Evolutionary conservation across 2,888 invertebrate genomes (phyloP), one percentile per base, ranked within the genome.

Genomic region (Aleiodes alternator): DNA sequence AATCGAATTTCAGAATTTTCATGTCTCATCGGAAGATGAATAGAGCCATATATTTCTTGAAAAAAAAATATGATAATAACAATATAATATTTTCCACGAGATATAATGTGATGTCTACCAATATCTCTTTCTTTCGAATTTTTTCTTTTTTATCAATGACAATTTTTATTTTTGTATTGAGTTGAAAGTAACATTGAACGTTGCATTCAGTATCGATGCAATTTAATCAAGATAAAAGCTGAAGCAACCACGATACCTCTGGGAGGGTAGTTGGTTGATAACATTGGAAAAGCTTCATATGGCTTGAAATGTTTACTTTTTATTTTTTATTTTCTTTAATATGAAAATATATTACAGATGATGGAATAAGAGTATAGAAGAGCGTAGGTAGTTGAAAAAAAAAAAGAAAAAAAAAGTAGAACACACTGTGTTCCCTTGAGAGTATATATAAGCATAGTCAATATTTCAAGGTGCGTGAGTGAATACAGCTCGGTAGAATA

Each of bases 161-260:
- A 9, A 43, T 43, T 43, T 23, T 43, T 43, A 16, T 5, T 14
- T 53, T 16, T 53, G 9, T 53, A 16, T 0, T 16, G 16, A 53
- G 53, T 16, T 53, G 53, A 7, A 16, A 59, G 31, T 23, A 59
- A 12, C 31, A 59, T 59, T 59, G 59, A 59, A 23, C 31, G 48
- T 12, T 48, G 61, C 59, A 34, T 31, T 34, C 55, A 38, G 57
- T 72, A 29, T 51, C 56, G 59, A 57, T 72, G 61, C 34, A 59
- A 72, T 59, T 72, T 72, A 72, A 72, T 72, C 59, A 72, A 51
- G 50, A 61, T 59, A 50, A 59, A 59, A 72, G 71, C 59, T 8
- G 43, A 31, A 12, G 61, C 48, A 55, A 55, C 55, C 55, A 11
- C 55, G 55, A 55, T 55, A 55, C 55, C 55, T 55, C 14, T 55